Percentiles rank a stretch among this genome's conserved stretches.
phyloP scores from a whole-genome alignment of 2,888 invertebrate genomes.

The Heteropelma amictum region DNA sequence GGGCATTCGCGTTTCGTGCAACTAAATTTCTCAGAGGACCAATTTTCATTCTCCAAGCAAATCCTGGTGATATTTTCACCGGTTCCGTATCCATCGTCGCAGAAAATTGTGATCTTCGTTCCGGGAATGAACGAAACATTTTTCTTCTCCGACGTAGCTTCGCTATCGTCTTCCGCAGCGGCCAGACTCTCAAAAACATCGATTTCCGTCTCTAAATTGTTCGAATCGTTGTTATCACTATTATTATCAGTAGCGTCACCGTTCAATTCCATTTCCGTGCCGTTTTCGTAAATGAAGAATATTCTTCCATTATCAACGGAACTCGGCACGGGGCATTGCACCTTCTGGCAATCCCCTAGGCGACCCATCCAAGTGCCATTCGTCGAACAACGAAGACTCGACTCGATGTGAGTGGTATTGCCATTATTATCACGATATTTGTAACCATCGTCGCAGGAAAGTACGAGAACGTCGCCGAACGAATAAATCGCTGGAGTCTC shows the following conservation, averaged over 20 bases:
- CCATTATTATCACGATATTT: slow-evolving; percentile 64
- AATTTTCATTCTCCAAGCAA: slow-evolving; percentile 81
- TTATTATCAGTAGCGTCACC: not conserved
- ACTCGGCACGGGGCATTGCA: slow-evolving; percentile 62
- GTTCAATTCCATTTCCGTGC: slow-evolving; percentile 47
- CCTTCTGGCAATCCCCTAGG: slow-evolving; percentile 79
- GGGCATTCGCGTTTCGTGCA: slow-evolving; percentile 77
- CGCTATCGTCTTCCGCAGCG: too few species aligned
- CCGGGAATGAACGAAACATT: slow-evolving; percentile 59
- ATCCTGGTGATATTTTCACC: slow-evolving; percentile 79
- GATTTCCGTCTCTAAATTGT: slow-evolving; percentile 5
- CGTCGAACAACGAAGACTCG: slow-evolving; percentile 78
- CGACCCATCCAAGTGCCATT: slow-evolving; percentile 83
- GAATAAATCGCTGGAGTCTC: slow-evolving; percentile 9
- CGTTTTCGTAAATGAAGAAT: slow-evolving; percentile 51
- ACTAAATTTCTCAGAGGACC: slow-evolving; percentile 80
- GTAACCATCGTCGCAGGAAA: slow-evolving; percentile 65
- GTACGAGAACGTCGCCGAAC: slow-evolving; percentile 62
- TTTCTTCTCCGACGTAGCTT: not conserved
- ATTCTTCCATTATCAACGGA: slow-evolving; percentile 58
- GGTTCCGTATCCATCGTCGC: slow-evolving; percentile 81
- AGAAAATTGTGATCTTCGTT: slow-evolving; percentile 68
- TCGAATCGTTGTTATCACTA: not conserved
- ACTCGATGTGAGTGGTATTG: slow-evolving; percentile 60
- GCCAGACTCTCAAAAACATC: slow-evolving; percentile 23